These are phyloP conservation scores for Calidris pugnax DNA, from an alignment of 2,113 vertebrate species.

Conservation along the genomic window DNA sequence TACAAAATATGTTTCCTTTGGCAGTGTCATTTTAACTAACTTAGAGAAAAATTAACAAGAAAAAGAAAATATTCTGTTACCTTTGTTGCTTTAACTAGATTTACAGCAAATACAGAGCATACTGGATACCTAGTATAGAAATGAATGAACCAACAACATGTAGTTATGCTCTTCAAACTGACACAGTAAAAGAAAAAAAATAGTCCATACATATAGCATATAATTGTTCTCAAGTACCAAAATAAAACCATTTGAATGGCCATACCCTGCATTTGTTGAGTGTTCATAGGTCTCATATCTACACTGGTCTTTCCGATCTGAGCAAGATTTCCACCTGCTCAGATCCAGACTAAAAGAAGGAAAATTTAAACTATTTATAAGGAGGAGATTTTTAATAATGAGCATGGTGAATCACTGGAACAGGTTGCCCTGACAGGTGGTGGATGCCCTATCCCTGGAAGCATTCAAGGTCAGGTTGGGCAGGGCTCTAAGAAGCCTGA, in stretches of 20 bases:
- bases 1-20: neutral
- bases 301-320: neutral
- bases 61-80: neutral
- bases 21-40: neutral
- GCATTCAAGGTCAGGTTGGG: neutral
- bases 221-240: neutral
- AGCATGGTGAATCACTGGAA: neutral
- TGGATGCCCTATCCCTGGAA: neutral
- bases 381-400: neutral
- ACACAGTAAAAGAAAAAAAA: neutral
- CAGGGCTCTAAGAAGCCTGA: neutral
- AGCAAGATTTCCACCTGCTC: neutral
- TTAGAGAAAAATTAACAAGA: neutral
- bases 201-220: neutral
- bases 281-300: neutral
- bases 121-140: neutral
- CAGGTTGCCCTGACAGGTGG: neutral
- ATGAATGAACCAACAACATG: neutral
- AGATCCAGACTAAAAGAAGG: neutral
- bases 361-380: neutral
- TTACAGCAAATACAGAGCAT: neutral
- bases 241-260: neutral
- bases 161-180: neutral
- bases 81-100: neutral
- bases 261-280: neutral